Evolutionary conservation across 2,888 invertebrate genomes (phyloP).

Genomic region (Cantharis rustica): DNA sequence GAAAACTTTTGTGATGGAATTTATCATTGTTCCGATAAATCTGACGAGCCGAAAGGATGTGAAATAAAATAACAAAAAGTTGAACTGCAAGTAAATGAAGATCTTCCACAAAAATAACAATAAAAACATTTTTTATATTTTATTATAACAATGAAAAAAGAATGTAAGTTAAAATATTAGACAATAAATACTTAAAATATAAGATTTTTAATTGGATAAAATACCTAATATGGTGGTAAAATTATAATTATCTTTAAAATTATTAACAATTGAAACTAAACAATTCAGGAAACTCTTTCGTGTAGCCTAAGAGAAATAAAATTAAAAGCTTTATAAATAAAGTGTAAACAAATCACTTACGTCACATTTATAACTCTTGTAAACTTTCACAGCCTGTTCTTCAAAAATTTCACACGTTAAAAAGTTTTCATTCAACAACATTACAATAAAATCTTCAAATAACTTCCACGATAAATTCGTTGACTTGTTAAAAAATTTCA

Average conservation of each 20-base stretch:
- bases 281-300: constrained; percentile 36
- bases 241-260: not conserved
- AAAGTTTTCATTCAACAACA: constrained; percentile 61
- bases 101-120: not conserved
- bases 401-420: constrained; percentile 66
- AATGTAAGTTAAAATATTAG: not conserved
- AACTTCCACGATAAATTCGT: constrained; percentile 38
- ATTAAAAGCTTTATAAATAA: not conserved
- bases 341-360: not conserved
- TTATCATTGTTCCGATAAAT: constrained; percentile 74
- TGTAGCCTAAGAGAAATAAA: constrained; percentile 39
- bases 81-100: not conserved
- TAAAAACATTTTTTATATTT: not conserved
- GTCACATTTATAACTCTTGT: constrained; percentile 1
- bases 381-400: constrained; percentile 64
- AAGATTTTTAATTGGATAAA: not conserved
- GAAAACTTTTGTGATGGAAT: constrained; percentile 67
- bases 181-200: not conserved
- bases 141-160: constrained; percentile 26
- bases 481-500: constrained; percentile 41
- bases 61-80: constrained; percentile 1
- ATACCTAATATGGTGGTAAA: not conserved
- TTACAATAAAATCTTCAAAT: constrained; percentile 40
- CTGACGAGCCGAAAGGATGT: constrained; percentile 61
- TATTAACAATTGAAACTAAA: not conserved